Conservation (phyloP, 2,888 invertebrate genomes). For the Acanthococcus lagerstroemiae region DNA sequence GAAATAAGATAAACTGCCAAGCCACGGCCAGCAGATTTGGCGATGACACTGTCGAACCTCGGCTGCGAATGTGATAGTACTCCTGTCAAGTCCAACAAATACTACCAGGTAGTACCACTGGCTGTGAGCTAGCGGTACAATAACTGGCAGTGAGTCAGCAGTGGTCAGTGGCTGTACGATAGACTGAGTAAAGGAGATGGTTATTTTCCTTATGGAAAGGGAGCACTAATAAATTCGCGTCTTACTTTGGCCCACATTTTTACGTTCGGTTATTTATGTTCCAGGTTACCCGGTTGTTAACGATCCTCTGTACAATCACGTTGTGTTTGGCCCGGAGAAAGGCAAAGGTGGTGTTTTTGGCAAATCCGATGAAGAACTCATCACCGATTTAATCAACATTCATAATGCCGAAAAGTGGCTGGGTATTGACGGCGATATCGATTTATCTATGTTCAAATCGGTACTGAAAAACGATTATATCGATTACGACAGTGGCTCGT, state of each 20-base stretch:
- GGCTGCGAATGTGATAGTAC: too few species aligned
- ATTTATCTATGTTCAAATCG: conserved; percentile 68
- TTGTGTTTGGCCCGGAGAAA: conserved; percentile 86
- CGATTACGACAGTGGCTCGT: conserved; percentile 47
- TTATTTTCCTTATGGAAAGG: not conserved
- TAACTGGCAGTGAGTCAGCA: too few species aligned
- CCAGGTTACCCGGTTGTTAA: conserved; percentile 92
- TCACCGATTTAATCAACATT: conserved; percentile 76
- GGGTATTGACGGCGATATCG: conserved; percentile 79
- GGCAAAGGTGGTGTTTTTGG: conserved; percentile 82
- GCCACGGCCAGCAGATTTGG: too few species aligned
- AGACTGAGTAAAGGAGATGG: not conserved
- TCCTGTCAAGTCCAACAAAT: too few species aligned
- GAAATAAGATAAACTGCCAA: too few species aligned
- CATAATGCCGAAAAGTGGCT: conserved; percentile 93
- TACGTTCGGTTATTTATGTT: conserved; percentile 22
- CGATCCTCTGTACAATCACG: conserved; percentile 93
- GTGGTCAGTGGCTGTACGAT: too few species aligned
- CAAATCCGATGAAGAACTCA: conserved; percentile 79
- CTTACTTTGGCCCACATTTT: not conserved
- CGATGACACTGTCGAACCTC: too few species aligned
- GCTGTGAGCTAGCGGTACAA: too few species aligned
- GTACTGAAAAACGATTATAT: conserved; percentile 52
- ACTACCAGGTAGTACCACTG: too few species aligned
- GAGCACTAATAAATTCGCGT: not conserved